Base-by-base conservation (phyloP, 2,113 vertebrate genomes). In the Hoplias malabaricus region DNA sequence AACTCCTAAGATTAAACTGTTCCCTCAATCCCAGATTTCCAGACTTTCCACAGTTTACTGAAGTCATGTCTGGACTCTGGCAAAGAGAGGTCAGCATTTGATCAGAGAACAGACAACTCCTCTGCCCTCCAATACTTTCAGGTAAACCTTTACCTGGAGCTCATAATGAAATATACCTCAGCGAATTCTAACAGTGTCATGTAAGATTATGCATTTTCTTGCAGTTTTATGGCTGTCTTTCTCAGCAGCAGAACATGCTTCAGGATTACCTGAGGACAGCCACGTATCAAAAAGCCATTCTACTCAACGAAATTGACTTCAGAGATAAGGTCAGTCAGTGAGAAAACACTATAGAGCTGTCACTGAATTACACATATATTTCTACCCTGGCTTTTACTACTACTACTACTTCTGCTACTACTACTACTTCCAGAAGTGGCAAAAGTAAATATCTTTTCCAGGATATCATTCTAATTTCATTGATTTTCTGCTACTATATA, bases 221-320 rank as follows among this genome's bases (percentile, higher is more conserved):
- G 12, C 59, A 94, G 93, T 93, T 93, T 88, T 93, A 93, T 82
- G 90, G 90, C 73, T 92, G 84, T 78, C 79, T 94, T 42, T 92
- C 88, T 29, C 92, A 93, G 84, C 93, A 94, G 75, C 93, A 94
- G 86, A 93, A 88, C 73, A 89, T 93, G 83, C 90, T 94, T 29
- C 91, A 93, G 81, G 93, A 95, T 87, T 93, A 89, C 82, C 73
- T 90, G 82, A 93, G 93, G 79, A 95, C 84, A 0, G 87, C 87
- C 62, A 94, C 93, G 1, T 95, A 92, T 56, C 91, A 94, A 72
- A 92, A 86, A 84, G 93, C 89, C 77, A 90, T 94, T 27, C 83
- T 95, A 19, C 79, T 90, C 83, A 95, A 93, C 19, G 90, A 93
- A 7, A 25, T n/a, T 2, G 91, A 94, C 88, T 96, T 96, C 84